Evolutionary conservation across 2,113 vertebrate species (phyloP).

Genomic region (Etheostoma spectabile): DNA sequence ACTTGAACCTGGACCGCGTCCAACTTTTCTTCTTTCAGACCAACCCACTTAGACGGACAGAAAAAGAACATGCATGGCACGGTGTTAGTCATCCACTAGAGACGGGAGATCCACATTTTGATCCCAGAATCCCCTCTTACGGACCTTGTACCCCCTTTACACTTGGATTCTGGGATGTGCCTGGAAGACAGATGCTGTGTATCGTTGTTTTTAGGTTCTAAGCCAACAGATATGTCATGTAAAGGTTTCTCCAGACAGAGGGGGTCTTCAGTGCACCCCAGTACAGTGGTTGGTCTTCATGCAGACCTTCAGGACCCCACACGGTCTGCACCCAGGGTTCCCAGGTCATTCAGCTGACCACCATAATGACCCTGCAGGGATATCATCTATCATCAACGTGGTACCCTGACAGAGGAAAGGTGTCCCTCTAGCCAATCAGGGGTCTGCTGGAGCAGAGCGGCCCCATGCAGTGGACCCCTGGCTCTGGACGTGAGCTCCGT

Average conservation of each 20-base stretch:
- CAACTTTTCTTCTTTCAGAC: slow-evolving; percentile 51
- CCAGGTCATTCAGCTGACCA: no score
- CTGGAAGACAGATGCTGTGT: not conserved
- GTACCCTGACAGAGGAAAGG: no score
- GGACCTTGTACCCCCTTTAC: not conserved
- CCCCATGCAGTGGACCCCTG: no score
- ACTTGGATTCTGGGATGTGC: not conserved
- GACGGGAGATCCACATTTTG: not conserved
- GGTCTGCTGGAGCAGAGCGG: no score
- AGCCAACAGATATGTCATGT: not conserved
- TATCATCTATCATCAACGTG: no score
- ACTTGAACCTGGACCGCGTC: slow-evolving; percentile 54
- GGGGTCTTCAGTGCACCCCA: not conserved
- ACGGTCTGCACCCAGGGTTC: not conserved
- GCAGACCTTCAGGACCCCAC: not conserved
- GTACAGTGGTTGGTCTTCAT: no score
- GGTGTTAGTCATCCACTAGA: not conserved
- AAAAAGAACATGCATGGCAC: slow-evolving; percentile 16
- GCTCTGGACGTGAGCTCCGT: no score
- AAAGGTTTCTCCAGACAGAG: not conserved
- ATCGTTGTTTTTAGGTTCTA: not conserved
- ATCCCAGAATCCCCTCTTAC: not conserved
- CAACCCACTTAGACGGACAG: slow-evolving; percentile 41
- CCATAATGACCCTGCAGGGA: no score
- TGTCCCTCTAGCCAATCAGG: no score